Evolutionary conservation across 2,113 vertebrate species (phyloP).

Genomic region (Stercorarius parasiticus): DNA sequence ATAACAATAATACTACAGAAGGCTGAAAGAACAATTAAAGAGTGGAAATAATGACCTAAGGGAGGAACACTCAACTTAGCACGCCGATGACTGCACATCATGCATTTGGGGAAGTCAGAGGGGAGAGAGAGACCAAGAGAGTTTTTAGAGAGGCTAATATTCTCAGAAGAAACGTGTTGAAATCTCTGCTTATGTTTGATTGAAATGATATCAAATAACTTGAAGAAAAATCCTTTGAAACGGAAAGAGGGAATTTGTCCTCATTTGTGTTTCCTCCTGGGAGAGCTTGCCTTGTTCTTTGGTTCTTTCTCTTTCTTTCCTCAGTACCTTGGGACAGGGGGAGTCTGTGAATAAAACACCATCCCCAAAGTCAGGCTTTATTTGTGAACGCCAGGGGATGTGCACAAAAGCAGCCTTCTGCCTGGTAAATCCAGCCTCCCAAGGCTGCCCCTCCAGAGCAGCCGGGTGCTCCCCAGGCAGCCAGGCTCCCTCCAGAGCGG

Average conservation of each 20-base stretch:
- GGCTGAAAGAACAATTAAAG: conserved; percentile 60
- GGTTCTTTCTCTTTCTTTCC: neutral
- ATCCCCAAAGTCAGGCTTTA: neutral
- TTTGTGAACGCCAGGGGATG: neutral
- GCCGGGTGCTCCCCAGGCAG: neutral
- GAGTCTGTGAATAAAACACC: neutral
- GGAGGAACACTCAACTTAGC: conserved; percentile 42
- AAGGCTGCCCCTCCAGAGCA: neutral
- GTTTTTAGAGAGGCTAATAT: neutral
- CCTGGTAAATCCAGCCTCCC: neutral
- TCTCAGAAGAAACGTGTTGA: neutral
- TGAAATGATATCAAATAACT: neutral
- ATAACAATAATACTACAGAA: conserved; percentile 55
- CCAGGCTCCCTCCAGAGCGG: neutral
- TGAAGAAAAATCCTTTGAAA: conserved; percentile 39
- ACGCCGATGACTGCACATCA: fast-evolving
- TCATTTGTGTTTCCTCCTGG: neutral
- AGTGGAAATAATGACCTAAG: conserved; percentile 59
- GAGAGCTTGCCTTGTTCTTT: neutral
- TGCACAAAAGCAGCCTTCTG: neutral
- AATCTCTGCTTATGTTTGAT: neutral
- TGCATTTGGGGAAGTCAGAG: neutral
- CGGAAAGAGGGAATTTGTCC: neutral
- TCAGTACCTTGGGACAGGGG: neutral
- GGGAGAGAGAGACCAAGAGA: neutral